phyloP scores from a whole-genome alignment of 23 tunicate species.

The Botrylloides violaceus region DNA sequence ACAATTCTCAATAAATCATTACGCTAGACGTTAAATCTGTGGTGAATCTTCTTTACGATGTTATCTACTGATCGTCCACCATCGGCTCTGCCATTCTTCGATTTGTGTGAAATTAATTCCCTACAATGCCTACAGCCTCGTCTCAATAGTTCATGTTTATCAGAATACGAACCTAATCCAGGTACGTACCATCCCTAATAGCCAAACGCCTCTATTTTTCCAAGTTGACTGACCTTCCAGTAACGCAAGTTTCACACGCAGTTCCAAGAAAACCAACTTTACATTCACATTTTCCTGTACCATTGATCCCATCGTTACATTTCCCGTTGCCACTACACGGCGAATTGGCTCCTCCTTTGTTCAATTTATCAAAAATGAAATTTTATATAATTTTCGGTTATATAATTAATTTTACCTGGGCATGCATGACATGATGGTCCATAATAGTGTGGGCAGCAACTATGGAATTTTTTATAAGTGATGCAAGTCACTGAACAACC shows the following conservation, averaged over 20 bases:
- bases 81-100: too few species aligned
- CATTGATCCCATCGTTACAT: slow-evolving; percentile 54
- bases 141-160: too few species aligned
- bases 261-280: slow-evolving; percentile 47
- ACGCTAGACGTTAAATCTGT: too few species aligned
- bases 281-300: slow-evolving; percentile 62
- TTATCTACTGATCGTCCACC: too few species aligned
- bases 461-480: slow-evolving; percentile 12
- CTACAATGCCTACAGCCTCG: too few species aligned
- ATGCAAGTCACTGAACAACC: slow-evolving; percentile 42
- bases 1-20: too few species aligned
- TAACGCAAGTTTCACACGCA: slow-evolving; percentile 73
- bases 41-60: too few species aligned
- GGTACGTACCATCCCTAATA: not conserved
- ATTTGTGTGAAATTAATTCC: too few species aligned
- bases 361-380: too few species aligned
- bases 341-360: not conserved
- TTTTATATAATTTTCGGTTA: too few species aligned
- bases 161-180: too few species aligned
- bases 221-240: slow-evolving; percentile 38
- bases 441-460: slow-evolving; percentile 49
- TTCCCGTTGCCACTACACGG: slow-evolving; percentile 56
- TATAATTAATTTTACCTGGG: slow-evolving; percentile 41
- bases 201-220: too few species aligned
- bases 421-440: slow-evolving; percentile 75